Evolutionary conservation across 1,140 invertebrate species (phyloP).

Genomic region (Drosophila truncata): DNA sequence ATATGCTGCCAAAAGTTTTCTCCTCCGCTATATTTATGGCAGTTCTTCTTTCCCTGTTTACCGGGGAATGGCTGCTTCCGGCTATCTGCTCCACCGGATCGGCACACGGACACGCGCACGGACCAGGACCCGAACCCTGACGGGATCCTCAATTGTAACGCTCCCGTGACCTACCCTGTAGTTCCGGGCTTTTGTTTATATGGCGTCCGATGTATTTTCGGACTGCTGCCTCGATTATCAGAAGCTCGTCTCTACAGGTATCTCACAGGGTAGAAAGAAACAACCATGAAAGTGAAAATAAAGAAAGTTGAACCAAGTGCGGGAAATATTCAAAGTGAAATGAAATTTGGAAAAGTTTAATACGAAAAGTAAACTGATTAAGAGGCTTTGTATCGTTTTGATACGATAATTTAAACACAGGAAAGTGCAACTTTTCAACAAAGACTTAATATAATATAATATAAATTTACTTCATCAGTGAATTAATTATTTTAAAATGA

Average conservation of each 20-base stretch:
- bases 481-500: neutral
- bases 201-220: slow-evolving; percentile 86
- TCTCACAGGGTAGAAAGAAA: slow-evolving; percentile 91
- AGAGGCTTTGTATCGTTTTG: too few relatives aligned
- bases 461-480: neutral
- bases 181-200: slow-evolving; percentile 99
- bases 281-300: slow-evolving; percentile 27
- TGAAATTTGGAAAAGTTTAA: neutral
- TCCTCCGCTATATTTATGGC: slow-evolving; percentile 68
- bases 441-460: too few relatives aligned
- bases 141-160: slow-evolving; percentile 85
- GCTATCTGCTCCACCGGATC: slow-evolving; percentile 27
- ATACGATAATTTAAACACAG: neutral
- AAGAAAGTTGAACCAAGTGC: neutral
- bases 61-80: slow-evolving; percentile 40
- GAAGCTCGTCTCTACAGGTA: slow-evolving; percentile 99
- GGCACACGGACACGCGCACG: neutral
- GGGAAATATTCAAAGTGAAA: neutral
- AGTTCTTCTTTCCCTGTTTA: slow-evolving; percentile 55
- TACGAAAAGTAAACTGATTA: neutral
- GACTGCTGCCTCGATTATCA: slow-evolving; percentile 89
- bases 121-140: neutral
- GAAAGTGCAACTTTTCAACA: neutral
- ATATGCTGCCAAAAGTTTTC: slow-evolving; percentile 63
- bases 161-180: slow-evolving; percentile 99